Percentiles rank a stretch among this genome's conserved stretches.
phyloP scores from a whole-genome alignment of 2,888 invertebrate species.

The Drosophila mayaguana region DNA sequence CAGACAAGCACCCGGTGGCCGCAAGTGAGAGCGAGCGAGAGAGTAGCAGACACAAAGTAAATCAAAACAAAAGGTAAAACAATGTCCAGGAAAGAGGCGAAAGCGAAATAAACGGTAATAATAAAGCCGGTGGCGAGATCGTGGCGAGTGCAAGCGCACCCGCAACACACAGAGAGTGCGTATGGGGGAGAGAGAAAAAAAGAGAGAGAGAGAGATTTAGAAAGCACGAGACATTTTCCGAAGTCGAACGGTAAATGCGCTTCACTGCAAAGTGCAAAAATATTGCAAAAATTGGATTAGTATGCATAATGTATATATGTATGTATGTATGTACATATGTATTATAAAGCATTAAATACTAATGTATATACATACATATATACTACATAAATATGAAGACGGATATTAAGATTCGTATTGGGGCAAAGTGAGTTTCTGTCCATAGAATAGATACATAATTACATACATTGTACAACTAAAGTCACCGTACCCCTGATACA shows the following conservation, averaged over 20 bases:
- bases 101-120: conserved; percentile 10
- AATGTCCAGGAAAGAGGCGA: background rate
- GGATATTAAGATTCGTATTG: too few relatives aligned
- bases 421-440: too few relatives aligned
- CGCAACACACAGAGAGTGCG: background rate
- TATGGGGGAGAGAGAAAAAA: background rate
- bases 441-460: too few relatives aligned
- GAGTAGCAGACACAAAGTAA: conserved; percentile 4
- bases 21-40: background rate
- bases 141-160: conserved; percentile 49
- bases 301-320: too few relatives aligned
- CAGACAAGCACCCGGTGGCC: background rate
- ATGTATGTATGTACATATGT: too few relatives aligned
- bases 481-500: too few relatives aligned
- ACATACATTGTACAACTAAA: too few relatives aligned
- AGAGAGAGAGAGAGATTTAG: background rate
- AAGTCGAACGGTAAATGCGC: background rate
- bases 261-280: too few relatives aligned
- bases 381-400: too few relatives aligned
- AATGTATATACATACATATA: too few relatives aligned
- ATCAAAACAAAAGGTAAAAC: conserved; percentile 11
- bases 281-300: too few relatives aligned
- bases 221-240: background rate
- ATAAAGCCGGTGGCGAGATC: conserved; percentile 29
- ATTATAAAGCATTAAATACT: too few relatives aligned